A percentile compares a stretch with the other conserved stretches of the same genome.
phyloP scores from a whole-genome alignment of 2,888 invertebrate species.

The Erebia aethiops region DNA sequence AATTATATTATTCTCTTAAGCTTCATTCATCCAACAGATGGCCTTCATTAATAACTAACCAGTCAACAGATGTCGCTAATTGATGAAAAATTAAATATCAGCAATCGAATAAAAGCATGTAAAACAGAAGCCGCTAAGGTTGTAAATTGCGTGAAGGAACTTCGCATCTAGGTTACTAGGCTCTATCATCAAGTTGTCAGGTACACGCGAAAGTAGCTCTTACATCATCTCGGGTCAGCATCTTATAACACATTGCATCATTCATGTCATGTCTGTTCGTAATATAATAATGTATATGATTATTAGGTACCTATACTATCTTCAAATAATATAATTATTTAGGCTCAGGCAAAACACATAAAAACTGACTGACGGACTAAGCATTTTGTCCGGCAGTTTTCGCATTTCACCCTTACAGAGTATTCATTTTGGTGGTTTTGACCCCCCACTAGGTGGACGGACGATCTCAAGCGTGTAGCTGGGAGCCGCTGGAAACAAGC shows the following conservation, averaged over 20 bases:
- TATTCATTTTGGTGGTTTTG: too few relatives aligned
- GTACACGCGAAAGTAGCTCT: conserved; percentile 74
- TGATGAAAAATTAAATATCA: conserved; percentile 14
- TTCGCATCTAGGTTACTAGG: conserved; percentile 70
- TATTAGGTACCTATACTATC: too few relatives aligned
- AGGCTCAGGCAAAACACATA: too few relatives aligned
- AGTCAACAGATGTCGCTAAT: conserved; percentile 50
- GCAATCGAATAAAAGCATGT: background rate
- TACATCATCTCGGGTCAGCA: conserved; percentile 70
- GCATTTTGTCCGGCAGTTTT: too few relatives aligned
- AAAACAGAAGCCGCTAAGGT: conserved; percentile 43
- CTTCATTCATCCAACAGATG: background rate
- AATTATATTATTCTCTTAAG: background rate
- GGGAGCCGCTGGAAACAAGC: too few relatives aligned
- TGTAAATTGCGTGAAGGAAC: conserved; percentile 51
- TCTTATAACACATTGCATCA: conserved; percentile 72
- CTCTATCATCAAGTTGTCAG: conserved; percentile 61
- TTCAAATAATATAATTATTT: too few relatives aligned
- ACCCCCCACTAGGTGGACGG: too few relatives aligned
- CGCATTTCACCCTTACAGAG: too few relatives aligned
- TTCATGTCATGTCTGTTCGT: conserved; percentile 31
- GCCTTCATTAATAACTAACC: background rate
- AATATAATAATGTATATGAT: too few relatives aligned
- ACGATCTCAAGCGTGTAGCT: too few relatives aligned
- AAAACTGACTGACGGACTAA: too few relatives aligned